Evolutionary conservation across 2,113 vertebrate genomes (phyloP).

Genomic region (Sylvilagus bachmani): DNA sequence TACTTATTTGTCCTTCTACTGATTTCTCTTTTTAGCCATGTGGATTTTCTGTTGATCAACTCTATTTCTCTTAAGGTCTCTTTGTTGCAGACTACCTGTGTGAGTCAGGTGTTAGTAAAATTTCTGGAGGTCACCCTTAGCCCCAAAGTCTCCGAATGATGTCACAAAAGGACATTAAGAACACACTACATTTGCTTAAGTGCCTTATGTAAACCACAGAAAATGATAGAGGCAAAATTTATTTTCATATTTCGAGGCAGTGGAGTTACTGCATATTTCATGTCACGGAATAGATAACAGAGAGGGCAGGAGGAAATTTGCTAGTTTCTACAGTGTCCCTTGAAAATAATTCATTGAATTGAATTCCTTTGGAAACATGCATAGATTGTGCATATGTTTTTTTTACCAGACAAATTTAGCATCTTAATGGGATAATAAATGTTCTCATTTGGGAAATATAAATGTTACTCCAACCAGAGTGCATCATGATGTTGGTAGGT

Average conservation of each 20-base stretch:
- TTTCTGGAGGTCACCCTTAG: background rate
- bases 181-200: constrained; percentile 35
- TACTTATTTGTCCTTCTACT: background rate
- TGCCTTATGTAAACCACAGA: constrained; percentile 43
- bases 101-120: background rate
- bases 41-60: background rate
- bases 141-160: background rate
- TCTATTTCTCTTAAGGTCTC: background rate
- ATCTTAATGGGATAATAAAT: constrained; percentile 74
- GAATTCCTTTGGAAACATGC: constrained; percentile 46
- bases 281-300: constrained; percentile 61
- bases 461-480: constrained; percentile 25
- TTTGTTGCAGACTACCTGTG: background rate
- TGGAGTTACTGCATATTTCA: constrained; percentile 67
- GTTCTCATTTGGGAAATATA: constrained; percentile 67
- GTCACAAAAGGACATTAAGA: background rate
- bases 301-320: constrained; percentile 52
- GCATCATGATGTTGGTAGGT: constrained; percentile 21
- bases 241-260: constrained; percentile 39
- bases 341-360: constrained; percentile 69
- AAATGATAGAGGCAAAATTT: constrained; percentile 38
- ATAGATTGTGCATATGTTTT: constrained; percentile 61
- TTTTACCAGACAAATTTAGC: constrained; percentile 60
- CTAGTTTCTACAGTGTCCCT: constrained; percentile 38
- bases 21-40: background rate